Evolutionary conservation across 2,113 vertebrate genomes (phyloP), one percentile per base, ranked within the genome.

Genomic region (Actenoides lindsayi): DNA sequence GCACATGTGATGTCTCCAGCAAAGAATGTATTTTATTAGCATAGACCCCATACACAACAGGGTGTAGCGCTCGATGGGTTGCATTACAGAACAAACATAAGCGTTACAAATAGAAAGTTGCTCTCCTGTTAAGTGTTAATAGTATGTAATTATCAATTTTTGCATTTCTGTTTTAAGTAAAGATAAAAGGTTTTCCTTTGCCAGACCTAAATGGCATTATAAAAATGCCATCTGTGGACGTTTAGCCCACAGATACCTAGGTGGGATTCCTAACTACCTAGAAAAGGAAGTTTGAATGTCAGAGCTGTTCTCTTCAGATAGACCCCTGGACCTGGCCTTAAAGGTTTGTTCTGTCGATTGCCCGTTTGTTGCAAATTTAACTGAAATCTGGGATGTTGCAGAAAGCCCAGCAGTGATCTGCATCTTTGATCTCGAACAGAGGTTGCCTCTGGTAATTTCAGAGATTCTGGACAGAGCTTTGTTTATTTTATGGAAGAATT

Each of bases 401-500:
- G 73, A n/a, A 68, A 80, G 80, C 87, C 89, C 79, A 54, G 83
- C 69, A 94, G 74, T 83, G 94, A 93, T 96, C 92, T 74, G 83
- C 64, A 94, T 95, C 96, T 97, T 97, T 97, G 94, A 98, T 97
- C 94, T 97, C 78, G 93, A 83, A 39, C 90, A 91, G 83, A 51
- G 67, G 84, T 90, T 96, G 92, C 90, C 83, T 96, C 88, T 97
- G 93, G 92, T 98, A 94, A 91, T 96, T 97, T 95, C 30, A 31
- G 88, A 96, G 90, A 88, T 95, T 94, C 94, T 93, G 95, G 91
- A 83, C 16, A 67, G 88, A 94, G 80, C 90, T 95, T 94, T 97
- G 94, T 98, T 98, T 98, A 97, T 97, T 96, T 98, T 97, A 87
- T 90, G 68, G 65, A 98, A 97, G 98, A 98, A 98, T 98, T 96